Conservation (phyloP, 2,888 invertebrate species). For the Metopia argyrocephala region DNA sequence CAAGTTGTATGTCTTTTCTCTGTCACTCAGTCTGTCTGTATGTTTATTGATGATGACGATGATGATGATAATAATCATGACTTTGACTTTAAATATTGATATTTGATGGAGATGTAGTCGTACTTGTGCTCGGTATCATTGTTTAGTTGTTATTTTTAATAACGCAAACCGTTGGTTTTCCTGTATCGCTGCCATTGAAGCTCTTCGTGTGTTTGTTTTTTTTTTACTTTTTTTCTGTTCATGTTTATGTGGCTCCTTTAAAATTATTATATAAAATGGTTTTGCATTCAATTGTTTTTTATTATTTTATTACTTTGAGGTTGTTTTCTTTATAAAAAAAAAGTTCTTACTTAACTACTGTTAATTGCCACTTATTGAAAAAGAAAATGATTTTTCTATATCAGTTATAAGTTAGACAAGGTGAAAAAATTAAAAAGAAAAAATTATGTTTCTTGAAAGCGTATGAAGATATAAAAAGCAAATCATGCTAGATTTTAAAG, state of each 20-base stretch:
- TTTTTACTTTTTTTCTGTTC: neutral
- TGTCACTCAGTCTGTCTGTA: neutral
- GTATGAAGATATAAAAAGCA: too few species aligned
- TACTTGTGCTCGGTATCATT: constrained; percentile 16
- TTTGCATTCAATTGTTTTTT: constrained; percentile 20
- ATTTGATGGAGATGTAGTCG: constrained; percentile 48
- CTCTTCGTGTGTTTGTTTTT: constrained; percentile 6
- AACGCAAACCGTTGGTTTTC: constrained; percentile 60
- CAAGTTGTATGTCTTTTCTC: neutral
- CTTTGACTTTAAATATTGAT: constrained; percentile 18
- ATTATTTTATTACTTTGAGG: constrained; percentile 9
- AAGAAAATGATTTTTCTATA: too few species aligned
- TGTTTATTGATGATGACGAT: constrained; percentile 32
- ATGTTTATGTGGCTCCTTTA: neutral
- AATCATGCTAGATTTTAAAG: too few species aligned
- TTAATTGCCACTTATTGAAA: constrained; percentile 49
- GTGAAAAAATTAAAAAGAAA: too few species aligned
- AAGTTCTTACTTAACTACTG: constrained; percentile 47
- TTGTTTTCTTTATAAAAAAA: constrained; percentile 36
- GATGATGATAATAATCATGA: constrained; percentile 38
- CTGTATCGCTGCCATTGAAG: constrained; percentile 22
- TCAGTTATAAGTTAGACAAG: too few species aligned
- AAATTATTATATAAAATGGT: constrained; percentile 30
- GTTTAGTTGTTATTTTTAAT: constrained; percentile 62
- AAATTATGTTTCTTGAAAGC: too few species aligned